Evolutionary conservation across 1,140 invertebrate species (phyloP), one percentile per base, ranked within the genome.

Genomic region (Drosophila baimaii): DNA sequence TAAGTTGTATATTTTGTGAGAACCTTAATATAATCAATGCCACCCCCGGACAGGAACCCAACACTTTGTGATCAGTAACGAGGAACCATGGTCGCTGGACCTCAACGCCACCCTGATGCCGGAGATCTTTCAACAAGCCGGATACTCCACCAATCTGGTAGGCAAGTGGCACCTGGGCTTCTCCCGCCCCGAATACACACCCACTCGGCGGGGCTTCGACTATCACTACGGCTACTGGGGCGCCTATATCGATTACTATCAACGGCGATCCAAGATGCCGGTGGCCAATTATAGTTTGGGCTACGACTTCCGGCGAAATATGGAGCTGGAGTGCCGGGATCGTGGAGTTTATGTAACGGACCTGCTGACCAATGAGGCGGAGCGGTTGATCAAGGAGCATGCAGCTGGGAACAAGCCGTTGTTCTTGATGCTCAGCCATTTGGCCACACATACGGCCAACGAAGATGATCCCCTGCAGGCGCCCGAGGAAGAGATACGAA

Each of bases 111-210:
- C 95, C 76, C 85, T 97, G 7, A 91, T 98, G 56, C 95, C 97
- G 0, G 92, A 98, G 92, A 94, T 96, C 79, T 93, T 98, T 27
- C 95, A 95, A 83, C 93, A 95, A 21, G 90, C 94, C 0, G 97
- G 97, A 0, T 99, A 98, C 92, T 92, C 92, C 5, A 98, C 96
- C 1, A 95, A 97, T 91, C 93, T 96, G 35, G 94, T 98, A 23
- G 98, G 98, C n/a, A 98, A 99, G 93, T 98, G 97, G 97, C 97
- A 98, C 83, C 93, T 97, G 57, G 97, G 97, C 2, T 95, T 94
- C 70, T 94, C 94, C 62, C 93, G 93, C 23, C 94, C 93, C n/a
- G 94, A 95, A 64, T 97, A 96, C 79, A 95, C 96, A 6, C 97
- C 97, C 1, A 95, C 94, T 0, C 93, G 92, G 19, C 93, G 97